Evolutionary conservation across 2,888 invertebrate species (phyloP).

Genomic region (Platerodrilus igneus): DNA sequence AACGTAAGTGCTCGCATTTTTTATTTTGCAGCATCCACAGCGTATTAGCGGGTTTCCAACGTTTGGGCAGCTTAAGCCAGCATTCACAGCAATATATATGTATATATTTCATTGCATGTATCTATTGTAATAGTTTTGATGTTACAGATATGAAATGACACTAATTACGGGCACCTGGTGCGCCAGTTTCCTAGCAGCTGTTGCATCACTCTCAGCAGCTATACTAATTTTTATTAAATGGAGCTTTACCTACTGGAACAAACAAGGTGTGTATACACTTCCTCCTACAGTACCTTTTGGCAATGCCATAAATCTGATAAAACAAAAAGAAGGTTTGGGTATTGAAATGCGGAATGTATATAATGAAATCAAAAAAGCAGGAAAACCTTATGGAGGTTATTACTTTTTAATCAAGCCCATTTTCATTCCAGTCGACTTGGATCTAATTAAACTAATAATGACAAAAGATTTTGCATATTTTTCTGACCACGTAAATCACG

Average conservation of each 20-base stretch:
- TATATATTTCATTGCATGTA: too few species aligned
- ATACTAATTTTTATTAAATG: constrained; percentile 12
- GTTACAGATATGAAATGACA: too few species aligned
- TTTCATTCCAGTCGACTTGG: constrained; percentile 18
- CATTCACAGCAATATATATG: too few species aligned
- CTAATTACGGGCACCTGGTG: too few species aligned
- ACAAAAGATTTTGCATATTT: constrained; percentile 57
- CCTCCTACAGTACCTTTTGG: constrained; percentile 32
- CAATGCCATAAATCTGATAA: constrained; percentile 19
- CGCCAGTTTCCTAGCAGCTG: too few species aligned
- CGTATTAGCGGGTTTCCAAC: too few species aligned
- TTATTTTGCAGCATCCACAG: too few species aligned
- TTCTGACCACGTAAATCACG: constrained; percentile 55
- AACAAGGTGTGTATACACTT: constrained; percentile 15
- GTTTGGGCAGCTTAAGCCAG: too few species aligned
- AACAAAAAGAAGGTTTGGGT: constrained; percentile 16
- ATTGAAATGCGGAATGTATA: constrained; percentile 11
- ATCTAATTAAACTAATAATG: constrained; percentile 44
- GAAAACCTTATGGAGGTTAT: constrained; percentile 19
- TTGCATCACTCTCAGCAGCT: too few species aligned
- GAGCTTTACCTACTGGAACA: constrained; percentile 22
- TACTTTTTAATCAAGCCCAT: constrained; percentile 18
- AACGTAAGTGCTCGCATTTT: too few species aligned
- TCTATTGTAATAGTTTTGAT: too few species aligned
- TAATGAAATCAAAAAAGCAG: constrained; percentile 11